Evolutionary conservation across 2,888 invertebrate genomes (phyloP).

Genomic region (Ametastegia equiseti): DNA sequence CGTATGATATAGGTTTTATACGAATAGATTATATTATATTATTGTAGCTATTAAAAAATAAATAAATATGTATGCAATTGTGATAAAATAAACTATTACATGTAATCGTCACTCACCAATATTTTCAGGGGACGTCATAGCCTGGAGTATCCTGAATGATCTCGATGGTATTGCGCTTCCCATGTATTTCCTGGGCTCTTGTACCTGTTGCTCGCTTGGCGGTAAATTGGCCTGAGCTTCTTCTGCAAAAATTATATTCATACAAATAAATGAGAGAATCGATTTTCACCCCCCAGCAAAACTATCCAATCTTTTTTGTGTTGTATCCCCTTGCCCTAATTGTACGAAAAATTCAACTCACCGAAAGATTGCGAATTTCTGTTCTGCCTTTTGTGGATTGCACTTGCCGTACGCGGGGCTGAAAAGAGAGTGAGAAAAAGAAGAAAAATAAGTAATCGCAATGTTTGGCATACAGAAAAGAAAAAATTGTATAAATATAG

Average conservation of each 20-base stretch:
- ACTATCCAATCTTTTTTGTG: neutral
- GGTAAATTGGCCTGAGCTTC: slow-evolving; percentile 76
- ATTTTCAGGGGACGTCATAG: slow-evolving; percentile 85
- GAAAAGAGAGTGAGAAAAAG: slow-evolving; percentile 26
- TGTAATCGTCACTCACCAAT: slow-evolving; percentile 80
- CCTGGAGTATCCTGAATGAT: slow-evolving; percentile 88
- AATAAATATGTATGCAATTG: slow-evolving; percentile 5
- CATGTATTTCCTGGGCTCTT: slow-evolving; percentile 85
- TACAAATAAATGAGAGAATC: slow-evolving; percentile 55
- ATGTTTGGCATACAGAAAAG: neutral
- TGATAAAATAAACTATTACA: neutral
- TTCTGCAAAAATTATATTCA: slow-evolving; percentile 50
- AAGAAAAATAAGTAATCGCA: slow-evolving; percentile 4
- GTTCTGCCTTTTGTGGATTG: slow-evolving; percentile 67
- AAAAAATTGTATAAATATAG: neutral
- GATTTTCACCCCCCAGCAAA: neutral
- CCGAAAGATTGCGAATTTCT: slow-evolving; percentile 71
- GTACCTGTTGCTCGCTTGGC: slow-evolving; percentile 82
- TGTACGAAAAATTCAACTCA: slow-evolving; percentile 55
- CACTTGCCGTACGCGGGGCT: slow-evolving; percentile 65
- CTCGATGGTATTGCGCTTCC: slow-evolving; percentile 89
- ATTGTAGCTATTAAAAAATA: slow-evolving; percentile 20
- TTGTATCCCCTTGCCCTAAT: too few relatives aligned
- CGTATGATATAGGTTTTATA: slow-evolving; percentile 14
- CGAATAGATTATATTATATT: slow-evolving; percentile 47